Conservation (phyloP, 2,113 vertebrate genomes). For the Dipodomys stephensi region DNA sequence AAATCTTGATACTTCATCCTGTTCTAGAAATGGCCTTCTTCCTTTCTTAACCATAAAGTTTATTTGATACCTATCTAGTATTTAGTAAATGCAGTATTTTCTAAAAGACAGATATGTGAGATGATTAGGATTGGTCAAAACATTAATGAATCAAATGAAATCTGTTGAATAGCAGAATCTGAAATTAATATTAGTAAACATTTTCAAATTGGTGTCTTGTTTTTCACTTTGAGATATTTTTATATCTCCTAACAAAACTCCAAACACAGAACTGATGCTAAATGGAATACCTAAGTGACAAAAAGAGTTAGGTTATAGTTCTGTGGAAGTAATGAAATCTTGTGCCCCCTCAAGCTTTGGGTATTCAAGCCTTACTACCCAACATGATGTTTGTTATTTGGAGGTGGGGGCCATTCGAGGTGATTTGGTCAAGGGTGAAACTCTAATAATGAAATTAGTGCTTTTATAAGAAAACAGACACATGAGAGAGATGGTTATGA, state of each 20-base stretch:
- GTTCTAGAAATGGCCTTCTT: background rate
- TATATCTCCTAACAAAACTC: background rate
- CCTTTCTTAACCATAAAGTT: background rate
- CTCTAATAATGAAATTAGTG: background rate
- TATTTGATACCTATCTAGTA: background rate
- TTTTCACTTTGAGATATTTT: background rate
- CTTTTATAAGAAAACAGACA: background rate
- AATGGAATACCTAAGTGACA: background rate
- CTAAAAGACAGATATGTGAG: background rate
- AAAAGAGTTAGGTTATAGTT: background rate
- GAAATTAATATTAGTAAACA: background rate
- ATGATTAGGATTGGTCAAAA: background rate
- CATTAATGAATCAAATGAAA: background rate
- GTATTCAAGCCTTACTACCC: background rate
- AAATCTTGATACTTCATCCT: background rate
- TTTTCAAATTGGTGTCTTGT: background rate
- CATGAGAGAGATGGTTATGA: background rate
- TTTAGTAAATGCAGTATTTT: background rate
- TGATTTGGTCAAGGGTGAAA: background rate
- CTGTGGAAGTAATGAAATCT: background rate
- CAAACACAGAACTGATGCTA: background rate
- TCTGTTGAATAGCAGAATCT: background rate
- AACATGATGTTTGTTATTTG: background rate
- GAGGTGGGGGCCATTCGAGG: background rate
- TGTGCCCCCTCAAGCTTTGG: background rate